A percentile compares a stretch with the other conserved stretches of the same genome.
Conservation (phyloP, 64 coral and sea anemone species). For the Montipora foliosa region DNA sequence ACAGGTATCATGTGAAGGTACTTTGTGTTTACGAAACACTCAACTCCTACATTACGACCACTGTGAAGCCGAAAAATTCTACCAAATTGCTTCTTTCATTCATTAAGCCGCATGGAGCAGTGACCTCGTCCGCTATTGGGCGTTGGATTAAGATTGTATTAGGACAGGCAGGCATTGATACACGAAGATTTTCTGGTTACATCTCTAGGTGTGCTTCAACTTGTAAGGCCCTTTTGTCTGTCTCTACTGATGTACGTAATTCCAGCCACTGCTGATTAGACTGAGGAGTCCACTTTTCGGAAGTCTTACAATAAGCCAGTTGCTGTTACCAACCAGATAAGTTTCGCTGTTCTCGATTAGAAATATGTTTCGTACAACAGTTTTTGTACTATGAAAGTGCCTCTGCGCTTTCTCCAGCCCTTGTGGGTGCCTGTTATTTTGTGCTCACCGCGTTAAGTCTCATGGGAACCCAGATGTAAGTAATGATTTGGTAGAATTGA, state of each 20-base stretch:
- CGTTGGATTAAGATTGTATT: background rate
- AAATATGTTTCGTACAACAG: no score
- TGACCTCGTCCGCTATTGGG: background rate
- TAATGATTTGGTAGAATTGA: no score
- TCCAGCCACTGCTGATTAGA: background rate
- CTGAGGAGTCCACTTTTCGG: no score
- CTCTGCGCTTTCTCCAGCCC: no score
- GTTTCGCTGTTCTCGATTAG: no score
- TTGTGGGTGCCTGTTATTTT: no score
- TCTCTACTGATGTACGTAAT: background rate
- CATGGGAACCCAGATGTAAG: no score
- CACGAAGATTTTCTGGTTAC: background rate
- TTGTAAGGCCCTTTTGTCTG: background rate
- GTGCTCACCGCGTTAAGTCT: no score
- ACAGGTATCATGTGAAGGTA: slow-evolving; percentile 40
- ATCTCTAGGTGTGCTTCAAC: background rate
- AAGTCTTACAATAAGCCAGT: no score
- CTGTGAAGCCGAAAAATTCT: no score
- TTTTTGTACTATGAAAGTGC: no score
- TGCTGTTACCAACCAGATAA: background rate
- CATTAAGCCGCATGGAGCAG: background rate
- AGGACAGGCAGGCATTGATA: background rate
- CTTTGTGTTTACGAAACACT: slow-evolving; percentile 31
- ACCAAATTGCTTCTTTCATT: background rate
- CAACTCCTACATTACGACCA: no score